Percentiles rank a stretch among this genome's conserved stretches.
Evolutionary conservation across 1,140 invertebrate genomes (phyloP).

Genomic region (Leptinotarsa defecta): DNA sequence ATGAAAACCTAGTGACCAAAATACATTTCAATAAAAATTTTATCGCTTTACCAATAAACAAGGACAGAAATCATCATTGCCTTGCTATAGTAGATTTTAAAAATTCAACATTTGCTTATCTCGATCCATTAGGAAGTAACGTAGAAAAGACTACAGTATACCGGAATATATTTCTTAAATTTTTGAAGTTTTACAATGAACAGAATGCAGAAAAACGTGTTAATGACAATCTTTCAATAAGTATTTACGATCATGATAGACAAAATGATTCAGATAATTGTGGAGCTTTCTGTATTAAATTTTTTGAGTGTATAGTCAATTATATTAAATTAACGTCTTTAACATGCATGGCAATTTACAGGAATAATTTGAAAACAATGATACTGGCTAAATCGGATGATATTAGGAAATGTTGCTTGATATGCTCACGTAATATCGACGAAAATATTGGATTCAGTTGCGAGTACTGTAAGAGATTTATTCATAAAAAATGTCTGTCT

Average conservation of each 20-base stretch:
- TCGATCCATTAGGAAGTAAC: conserved; percentile 14
- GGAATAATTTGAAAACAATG: background rate
- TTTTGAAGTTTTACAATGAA: conserved; percentile 4
- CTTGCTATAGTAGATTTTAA: conserved; percentile 16
- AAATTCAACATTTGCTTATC: background rate
- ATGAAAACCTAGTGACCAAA: background rate
- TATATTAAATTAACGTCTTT: background rate
- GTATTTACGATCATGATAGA: background rate
- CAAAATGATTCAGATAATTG: conserved; percentile 12
- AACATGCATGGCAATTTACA: background rate
- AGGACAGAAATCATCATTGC: conserved; percentile 13
- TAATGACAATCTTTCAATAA: background rate
- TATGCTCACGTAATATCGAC: background rate
- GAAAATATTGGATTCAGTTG: background rate
- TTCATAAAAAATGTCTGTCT: background rate
- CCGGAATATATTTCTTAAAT: background rate
- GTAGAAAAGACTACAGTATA: background rate
- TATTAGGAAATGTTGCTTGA: conserved; percentile 3
- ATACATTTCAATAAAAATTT: background rate
- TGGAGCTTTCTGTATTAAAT: background rate
- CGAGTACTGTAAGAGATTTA: background rate
- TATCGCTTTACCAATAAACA: background rate
- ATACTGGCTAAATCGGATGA: background rate
- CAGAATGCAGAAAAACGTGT: background rate
- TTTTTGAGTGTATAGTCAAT: conserved; percentile 10